Percentiles rank a stretch among this genome's conserved stretches.
These are phyloP conservation scores for Chrysolina haemoptera DNA, from an alignment of 2,888 invertebrate species.

Conservation along the genomic window DNA sequence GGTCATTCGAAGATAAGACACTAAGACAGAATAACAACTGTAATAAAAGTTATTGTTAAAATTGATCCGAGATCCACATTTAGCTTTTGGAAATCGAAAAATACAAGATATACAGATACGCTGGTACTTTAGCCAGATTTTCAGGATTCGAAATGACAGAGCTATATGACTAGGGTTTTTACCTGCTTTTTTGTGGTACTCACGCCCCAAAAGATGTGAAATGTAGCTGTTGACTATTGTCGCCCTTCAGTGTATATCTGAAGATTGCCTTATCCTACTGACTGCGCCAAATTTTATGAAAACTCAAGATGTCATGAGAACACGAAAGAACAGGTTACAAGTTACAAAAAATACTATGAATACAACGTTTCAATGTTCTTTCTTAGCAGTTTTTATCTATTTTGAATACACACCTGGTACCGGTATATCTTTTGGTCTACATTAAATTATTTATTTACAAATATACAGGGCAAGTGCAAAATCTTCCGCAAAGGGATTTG, in stretches of 20 bases:
- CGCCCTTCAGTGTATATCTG: no score
- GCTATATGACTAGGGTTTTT: neutral
- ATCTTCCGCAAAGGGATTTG: neutral
- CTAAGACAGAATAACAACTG: neutral
- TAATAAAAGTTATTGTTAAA: neutral
- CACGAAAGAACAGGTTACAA: no score
- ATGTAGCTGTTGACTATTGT: no score
- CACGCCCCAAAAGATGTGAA: no score
- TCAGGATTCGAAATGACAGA: neutral
- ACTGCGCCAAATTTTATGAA: no score
- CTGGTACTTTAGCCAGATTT: neutral
- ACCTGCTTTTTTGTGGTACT: no score
- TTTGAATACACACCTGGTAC: neutral
- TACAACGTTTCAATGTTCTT: no score
- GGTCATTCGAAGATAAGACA: neutral
- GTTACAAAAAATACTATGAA: no score
- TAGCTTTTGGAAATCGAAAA: neutral
- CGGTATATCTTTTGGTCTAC: neutral
- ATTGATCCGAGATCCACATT: slow-evolving; percentile 6
- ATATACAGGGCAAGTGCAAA: neutral
- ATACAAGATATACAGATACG: neutral
- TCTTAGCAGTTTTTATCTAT: no score
- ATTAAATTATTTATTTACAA: slow-evolving; percentile 2
- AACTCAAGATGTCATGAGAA: no score
- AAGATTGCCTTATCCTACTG: no score